phyloP scores from a whole-genome alignment of 1,140 invertebrate genomes.

The Notospermus geniculatus region DNA sequence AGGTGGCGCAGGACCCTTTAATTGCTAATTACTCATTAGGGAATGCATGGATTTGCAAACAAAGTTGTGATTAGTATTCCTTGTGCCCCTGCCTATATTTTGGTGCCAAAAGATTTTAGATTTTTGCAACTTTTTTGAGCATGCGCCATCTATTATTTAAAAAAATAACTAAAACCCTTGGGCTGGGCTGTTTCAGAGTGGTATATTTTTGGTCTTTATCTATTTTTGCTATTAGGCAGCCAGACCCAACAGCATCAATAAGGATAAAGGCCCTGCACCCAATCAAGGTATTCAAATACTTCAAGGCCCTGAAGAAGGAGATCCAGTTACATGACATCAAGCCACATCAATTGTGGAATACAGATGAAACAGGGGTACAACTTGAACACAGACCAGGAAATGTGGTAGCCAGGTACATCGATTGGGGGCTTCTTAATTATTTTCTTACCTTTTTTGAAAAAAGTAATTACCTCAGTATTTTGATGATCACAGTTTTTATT shows the following conservation, averaged over 20 bases:
- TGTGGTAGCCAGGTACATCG: background rate
- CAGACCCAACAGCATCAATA: background rate
- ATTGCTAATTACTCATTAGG: too few species aligned
- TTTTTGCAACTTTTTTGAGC: too few species aligned
- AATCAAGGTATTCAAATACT: background rate
- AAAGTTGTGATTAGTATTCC: too few species aligned
- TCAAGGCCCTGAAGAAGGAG: background rate
- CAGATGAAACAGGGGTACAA: too few species aligned
- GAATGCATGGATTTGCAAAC: too few species aligned
- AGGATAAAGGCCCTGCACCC: background rate
- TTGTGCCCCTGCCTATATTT: too few species aligned
- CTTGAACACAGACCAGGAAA: background rate
- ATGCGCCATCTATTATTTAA: too few species aligned
- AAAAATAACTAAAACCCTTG: too few species aligned
- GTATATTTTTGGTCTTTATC: too few species aligned
- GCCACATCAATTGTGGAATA: background rate
- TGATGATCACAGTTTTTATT: background rate
- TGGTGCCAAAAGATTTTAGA: too few species aligned
- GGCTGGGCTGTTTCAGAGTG: too few species aligned
- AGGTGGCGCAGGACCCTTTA: too few species aligned
- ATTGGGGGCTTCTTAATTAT: background rate
- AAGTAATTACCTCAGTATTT: background rate
- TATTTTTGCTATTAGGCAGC: background rate
- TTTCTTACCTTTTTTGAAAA: background rate
- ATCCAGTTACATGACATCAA: background rate